Conservation (phyloP, 1,140 invertebrate genomes). For the Bactericera cockerelli region DNA sequence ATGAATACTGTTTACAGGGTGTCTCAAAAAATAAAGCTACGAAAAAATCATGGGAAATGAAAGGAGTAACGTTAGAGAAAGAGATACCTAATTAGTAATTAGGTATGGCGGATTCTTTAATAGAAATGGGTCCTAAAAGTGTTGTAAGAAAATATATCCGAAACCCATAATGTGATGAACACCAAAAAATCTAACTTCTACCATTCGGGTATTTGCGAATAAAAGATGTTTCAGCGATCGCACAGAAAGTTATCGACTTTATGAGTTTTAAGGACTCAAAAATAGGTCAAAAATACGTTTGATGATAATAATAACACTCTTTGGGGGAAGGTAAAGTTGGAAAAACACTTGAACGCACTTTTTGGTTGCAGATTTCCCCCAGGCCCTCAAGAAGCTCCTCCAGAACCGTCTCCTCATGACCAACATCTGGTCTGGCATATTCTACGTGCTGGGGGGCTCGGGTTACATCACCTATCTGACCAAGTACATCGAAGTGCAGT, state of each 20-base stretch:
- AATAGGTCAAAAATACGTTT: background rate
- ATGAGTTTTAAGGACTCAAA: background rate
- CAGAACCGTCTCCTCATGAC: conserved; percentile 40
- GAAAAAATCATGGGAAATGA: too few relatives aligned
- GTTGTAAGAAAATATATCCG: too few relatives aligned
- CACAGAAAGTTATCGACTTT: conserved; percentile 1
- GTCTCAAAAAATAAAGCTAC: too few relatives aligned
- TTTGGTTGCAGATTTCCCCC: conserved; percentile 36
- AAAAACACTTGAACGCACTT: background rate
- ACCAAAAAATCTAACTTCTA: too few relatives aligned
- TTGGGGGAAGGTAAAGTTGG: conserved; percentile 15
- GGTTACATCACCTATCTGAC: conserved; percentile 52
- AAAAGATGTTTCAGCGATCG: conserved; percentile 2
- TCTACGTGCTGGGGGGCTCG: conserved; percentile 44
- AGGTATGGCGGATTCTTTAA: too few relatives aligned
- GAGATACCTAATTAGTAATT: too few relatives aligned
- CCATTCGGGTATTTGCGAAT: too few relatives aligned
- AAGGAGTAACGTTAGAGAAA: too few relatives aligned
- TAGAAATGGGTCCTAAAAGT: too few relatives aligned
- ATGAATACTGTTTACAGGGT: too few relatives aligned
- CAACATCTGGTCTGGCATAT: conserved; percentile 39
- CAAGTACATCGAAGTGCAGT: conserved; percentile 56
- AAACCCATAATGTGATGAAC: too few relatives aligned
- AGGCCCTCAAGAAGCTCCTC: conserved; percentile 38
- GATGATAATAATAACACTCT: too few relatives aligned